Base-by-base conservation (phyloP, 2,113 vertebrate species). In the Pantherophis guttatus region DNA sequence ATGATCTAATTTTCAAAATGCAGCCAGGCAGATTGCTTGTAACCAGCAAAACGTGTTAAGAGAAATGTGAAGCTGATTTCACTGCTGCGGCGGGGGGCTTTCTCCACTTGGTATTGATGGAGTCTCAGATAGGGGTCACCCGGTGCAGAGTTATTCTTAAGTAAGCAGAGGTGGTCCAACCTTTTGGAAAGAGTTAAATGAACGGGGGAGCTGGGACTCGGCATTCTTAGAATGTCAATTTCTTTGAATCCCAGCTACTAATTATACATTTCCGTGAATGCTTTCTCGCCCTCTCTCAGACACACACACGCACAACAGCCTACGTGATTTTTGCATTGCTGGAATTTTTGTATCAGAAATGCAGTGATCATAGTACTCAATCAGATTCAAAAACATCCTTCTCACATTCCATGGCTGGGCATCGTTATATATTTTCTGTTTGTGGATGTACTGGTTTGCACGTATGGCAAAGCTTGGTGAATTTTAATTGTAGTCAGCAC, bases 401-500 rank as follows among this genome's bases (percentile, higher is more conserved):
- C 48, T 50, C 3, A 33, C 86, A 93, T 10, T 62, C 90, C 26
- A 26, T 86, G 39, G 33, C 55, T 92, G 21, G 93, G 58, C 89
- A 57, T 92, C 90, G 87, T 50, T 90, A 33, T 4, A 57, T 89
- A 54, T 29, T 26, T 92, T 93, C 86, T 94, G 24, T 81, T 91
- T 75, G 29, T 88, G 93, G 44, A 93, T 97, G 94, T 93, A 85
- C 59, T 97, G 50, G 89, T 92, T 55, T 39, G 87, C 92, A 89
- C 62, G 7, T 96, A 96, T 54, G 95, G 89, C 58, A 96, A 94
- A 94, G 23, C 58, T 92, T 96, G 96, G 90, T 48, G 15, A 95
- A 88, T 95, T 97, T 96, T 96, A 91, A 94, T 96, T 93, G 96
- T 94, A 96, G 95, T 94, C 91, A 94, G 93, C 85, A 90, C 21